Evolutionary conservation across 2,888 invertebrate species (phyloP), one percentile per base, ranked within the genome.

Genomic region (Noctuana brunneofusca): DNA sequence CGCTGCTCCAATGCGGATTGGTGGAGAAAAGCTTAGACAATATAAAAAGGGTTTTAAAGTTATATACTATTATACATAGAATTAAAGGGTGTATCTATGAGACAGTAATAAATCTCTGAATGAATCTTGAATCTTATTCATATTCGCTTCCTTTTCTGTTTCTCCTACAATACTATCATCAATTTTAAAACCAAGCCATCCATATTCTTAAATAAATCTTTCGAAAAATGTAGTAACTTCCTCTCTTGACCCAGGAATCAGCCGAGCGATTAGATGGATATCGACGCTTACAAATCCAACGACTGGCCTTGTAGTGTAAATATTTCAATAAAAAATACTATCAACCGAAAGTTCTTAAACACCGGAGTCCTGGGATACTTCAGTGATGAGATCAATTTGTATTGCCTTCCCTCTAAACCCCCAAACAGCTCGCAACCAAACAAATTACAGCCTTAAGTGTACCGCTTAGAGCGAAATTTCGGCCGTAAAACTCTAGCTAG

Each of bases 381-480:
- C 66, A 65, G 67, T 72, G 75, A 75, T 74, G 75, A 69, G 73
- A 75, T 76, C 75, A 86, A 88, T 89, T 86, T 88, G 87, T 88
- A 85, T 80, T 75, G 85, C 82, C 83, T 77, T 78, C 80, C 76
- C 75, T 75, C 77, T 69, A 72, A 75, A 64, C 68, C 68, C 54
- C 69, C 63, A 69, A 68, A 62, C 64, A 63, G 41, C 52, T 63
- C 56, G 46, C 68, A 64, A 70, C 69, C 72, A 69, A 68, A 71
- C 75, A 69, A 85, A 78, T 79, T 69, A 71, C 77, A 66, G 81
- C 83, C 80, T 77, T 86, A 82, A 72, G 65, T 49, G 64, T 58
- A 62, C 16, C 66, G 64, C 70, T 75, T 80, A 83, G 72, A 76
- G 81, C 69, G 71, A 72, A 74, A 71, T 80, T 83, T 77, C 50